Conservation (phyloP, 2,888 invertebrate species). For the Eupithecia abbreviata region DNA sequence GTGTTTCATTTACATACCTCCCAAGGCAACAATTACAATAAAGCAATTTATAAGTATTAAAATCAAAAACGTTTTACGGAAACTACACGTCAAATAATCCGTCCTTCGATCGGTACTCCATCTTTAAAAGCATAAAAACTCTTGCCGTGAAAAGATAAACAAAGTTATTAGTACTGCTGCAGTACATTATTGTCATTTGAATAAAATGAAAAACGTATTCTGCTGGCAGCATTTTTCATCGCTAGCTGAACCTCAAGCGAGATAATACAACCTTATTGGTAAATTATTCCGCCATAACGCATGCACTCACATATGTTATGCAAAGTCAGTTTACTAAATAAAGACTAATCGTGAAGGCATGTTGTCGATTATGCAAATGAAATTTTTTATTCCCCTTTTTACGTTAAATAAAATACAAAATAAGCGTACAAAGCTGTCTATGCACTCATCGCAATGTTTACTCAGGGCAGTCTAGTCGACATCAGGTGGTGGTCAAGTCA, state of each 20-base stretch:
- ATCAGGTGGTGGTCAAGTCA: constrained; percentile 57
- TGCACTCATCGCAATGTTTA: constrained; percentile 62
- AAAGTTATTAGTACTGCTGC: not conserved
- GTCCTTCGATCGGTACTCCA: not conserved
- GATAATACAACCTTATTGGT: constrained; percentile 55
- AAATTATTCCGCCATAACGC: constrained; percentile 62
- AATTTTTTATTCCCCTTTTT: constrained; percentile 71
- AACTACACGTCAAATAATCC: not conserved
- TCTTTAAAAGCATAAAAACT: not conserved
- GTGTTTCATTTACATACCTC: constrained; percentile 40
- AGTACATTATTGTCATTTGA: not conserved
- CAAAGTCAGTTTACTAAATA: constrained; percentile 60
- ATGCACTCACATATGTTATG: constrained; percentile 55
- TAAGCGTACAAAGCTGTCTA: constrained; percentile 46
- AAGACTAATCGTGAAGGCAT: constrained; percentile 63
- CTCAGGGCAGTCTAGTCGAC: constrained; percentile 48
- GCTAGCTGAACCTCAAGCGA: not conserved
- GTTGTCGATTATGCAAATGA: constrained; percentile 70
- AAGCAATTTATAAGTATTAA: not conserved
- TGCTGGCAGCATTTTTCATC: not conserved
- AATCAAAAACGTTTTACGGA: not conserved
- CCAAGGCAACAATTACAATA: not conserved
- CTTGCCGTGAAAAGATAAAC: not conserved
- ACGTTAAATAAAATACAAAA: constrained; percentile 58
- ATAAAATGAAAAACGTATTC: not conserved